Evolutionary conservation across 2,797 vertebrate genomes (phyloP).

Genomic region (Eulemur mongoz): DNA sequence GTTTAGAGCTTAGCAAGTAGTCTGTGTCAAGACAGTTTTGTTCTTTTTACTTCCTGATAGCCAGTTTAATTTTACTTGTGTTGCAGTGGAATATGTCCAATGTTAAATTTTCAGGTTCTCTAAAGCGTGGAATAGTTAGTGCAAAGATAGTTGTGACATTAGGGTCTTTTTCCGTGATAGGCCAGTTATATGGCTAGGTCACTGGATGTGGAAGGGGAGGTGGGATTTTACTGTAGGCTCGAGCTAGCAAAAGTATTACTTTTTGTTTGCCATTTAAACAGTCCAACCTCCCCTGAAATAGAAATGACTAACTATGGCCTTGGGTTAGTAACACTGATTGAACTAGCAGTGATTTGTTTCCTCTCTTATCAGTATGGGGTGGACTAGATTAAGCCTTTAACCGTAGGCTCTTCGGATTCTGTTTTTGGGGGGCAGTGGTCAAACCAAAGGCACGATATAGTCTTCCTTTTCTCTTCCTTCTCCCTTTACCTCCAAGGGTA

Average conservation of each 20-base stretch:
- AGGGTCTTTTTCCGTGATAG: neutral
- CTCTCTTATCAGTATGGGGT: neutral
- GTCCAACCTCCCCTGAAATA: neutral
- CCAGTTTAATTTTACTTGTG: constrained; percentile 15
- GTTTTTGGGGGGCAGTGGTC: neutral
- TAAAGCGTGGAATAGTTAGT: neutral
- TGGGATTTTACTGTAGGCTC: neutral
- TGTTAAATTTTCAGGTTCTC: constrained; percentile 1
- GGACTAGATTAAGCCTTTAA: neutral
- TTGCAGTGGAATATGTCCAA: neutral
- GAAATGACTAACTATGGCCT: neutral
- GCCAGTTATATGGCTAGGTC: neutral
- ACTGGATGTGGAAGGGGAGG: neutral
- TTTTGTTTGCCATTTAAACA: neutral
- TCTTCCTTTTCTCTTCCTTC: neutral
- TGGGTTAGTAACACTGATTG: neutral
- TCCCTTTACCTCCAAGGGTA: neutral
- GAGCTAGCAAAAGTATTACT: neutral
- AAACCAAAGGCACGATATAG: neutral
- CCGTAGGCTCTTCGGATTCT: neutral
- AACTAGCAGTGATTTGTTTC: neutral
- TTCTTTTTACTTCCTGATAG: constrained; percentile 15
- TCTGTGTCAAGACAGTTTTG: neutral
- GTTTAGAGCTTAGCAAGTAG: neutral
- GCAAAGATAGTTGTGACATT: neutral